Conservation (phyloP, 2,888 invertebrate species). For the Drosophila nr. fundita region DNA sequence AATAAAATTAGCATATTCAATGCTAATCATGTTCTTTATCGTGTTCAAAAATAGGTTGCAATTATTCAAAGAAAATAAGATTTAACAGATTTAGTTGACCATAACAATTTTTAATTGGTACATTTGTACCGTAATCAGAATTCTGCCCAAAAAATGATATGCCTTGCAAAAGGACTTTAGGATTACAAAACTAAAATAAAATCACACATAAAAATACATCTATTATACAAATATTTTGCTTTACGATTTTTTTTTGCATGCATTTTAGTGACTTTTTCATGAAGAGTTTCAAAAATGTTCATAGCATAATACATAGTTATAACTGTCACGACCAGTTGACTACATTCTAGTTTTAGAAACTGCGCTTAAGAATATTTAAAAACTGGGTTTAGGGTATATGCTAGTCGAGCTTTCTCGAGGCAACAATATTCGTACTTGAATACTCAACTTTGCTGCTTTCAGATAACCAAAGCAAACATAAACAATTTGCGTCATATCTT, state of each 20-base stretch:
- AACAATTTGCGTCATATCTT: conserved; percentile 12
- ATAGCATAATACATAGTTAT: background rate
- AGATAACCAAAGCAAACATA: conserved; percentile 3
- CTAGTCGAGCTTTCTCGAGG: background rate
- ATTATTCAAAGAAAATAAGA: background rate
- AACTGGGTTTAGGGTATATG: background rate
- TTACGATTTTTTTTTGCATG: background rate
- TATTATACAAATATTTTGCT: background rate
- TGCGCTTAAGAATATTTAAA: background rate
- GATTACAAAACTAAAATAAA: background rate
- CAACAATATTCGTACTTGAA: background rate
- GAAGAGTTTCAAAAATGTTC: background rate
- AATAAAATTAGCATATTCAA: background rate
- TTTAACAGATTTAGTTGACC: background rate
- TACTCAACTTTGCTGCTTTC: conserved; percentile 1
- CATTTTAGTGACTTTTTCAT: background rate
- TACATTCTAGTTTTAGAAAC: background rate
- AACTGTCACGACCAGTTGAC: background rate
- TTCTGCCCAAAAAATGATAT: background rate
- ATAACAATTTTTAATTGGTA: background rate
- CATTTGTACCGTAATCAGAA: background rate
- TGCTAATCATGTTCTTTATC: background rate
- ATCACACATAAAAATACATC: background rate
- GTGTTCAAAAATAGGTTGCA: background rate
- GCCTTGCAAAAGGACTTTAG: background rate